A percentile compares a stretch with the other conserved stretches of the same genome.
phyloP scores from a whole-genome alignment of 2,113 vertebrate genomes.

The Felis chaus region DNA sequence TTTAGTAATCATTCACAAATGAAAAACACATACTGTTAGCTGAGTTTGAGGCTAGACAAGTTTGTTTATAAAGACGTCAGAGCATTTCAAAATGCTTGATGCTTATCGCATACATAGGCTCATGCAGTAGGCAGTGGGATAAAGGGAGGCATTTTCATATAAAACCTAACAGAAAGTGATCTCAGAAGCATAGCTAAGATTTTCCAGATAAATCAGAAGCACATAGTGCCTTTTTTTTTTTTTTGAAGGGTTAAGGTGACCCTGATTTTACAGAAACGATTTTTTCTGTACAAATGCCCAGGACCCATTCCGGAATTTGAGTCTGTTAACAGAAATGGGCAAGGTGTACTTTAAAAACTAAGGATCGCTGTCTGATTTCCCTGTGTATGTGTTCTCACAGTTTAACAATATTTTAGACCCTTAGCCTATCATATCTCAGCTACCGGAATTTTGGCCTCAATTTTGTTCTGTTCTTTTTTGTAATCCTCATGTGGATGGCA shows the following conservation, averaged over 20 bases:
- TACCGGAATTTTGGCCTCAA: constrained; percentile 15
- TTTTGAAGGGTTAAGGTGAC: constrained; percentile 55
- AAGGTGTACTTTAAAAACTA: constrained; percentile 23
- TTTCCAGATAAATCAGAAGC: constrained; percentile 63
- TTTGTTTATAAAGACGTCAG: constrained; percentile 77
- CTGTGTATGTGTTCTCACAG: background rate
- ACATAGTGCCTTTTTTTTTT: background rate
- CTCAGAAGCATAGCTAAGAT: constrained; percentile 68
- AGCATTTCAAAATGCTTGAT: constrained; percentile 67
- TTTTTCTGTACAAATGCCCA: background rate
- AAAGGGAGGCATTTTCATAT: background rate
- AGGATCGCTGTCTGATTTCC: background rate
- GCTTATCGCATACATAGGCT: constrained; percentile 22
- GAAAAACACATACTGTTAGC: constrained; percentile 73
- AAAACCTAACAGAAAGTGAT: constrained; percentile 28
- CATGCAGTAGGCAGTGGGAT: background rate
- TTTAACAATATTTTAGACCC: background rate
- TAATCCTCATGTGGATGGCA: background rate
- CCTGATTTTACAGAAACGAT: background rate
- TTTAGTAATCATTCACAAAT: constrained; percentile 76
- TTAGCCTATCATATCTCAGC: background rate
- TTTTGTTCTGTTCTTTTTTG: constrained; percentile 10
- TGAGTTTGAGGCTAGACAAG: constrained; percentile 68
- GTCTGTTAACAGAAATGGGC: constrained; percentile 1
- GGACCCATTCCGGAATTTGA: background rate